These are phyloP conservation scores for Stegophylla sp. DNA, from an alignment of 2,888 invertebrate genomes.

Conservation along the genomic window DNA sequence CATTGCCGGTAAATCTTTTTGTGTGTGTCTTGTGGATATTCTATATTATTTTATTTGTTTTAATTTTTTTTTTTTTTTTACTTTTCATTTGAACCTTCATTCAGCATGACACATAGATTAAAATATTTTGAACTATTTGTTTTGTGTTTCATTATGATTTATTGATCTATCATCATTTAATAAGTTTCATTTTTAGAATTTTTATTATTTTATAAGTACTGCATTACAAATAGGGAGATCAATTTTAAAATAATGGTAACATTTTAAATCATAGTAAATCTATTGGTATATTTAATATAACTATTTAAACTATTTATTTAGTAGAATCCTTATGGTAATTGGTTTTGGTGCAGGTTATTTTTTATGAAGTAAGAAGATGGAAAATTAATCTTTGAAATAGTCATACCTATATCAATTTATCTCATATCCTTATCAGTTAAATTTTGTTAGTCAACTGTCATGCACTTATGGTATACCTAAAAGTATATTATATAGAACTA, in stretches of 20 bases:
- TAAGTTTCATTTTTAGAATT: slow-evolving; percentile 42
- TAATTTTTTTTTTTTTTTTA: slow-evolving; percentile 59
- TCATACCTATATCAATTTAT: neutral
- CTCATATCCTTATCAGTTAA: neutral
- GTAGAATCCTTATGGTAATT: slow-evolving; percentile 39
- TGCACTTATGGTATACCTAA: slow-evolving; percentile 39
- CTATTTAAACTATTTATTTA: slow-evolving; percentile 34
- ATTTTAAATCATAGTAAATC: slow-evolving; percentile 9
- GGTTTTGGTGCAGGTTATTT: slow-evolving; percentile 51
- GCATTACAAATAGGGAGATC: slow-evolving; percentile 13
- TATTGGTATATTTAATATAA: slow-evolving; percentile 14
- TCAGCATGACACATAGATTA: slow-evolving; percentile 58
- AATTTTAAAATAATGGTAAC: neutral
- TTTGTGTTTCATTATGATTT: slow-evolving; percentile 57
- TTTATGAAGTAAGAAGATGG: slow-evolving; percentile 51
- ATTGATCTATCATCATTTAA: slow-evolving; percentile 43
- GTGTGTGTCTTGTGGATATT: slow-evolving; percentile 58
- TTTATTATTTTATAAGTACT: slow-evolving; percentile 48
- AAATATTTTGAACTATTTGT: slow-evolving; percentile 56
- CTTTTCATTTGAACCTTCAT: slow-evolving; percentile 57
- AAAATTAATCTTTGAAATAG: slow-evolving; percentile 39
- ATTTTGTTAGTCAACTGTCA: slow-evolving; percentile 55
- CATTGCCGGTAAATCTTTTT: slow-evolving; percentile 58
- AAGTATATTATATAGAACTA: slow-evolving; percentile 3
- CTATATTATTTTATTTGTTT: slow-evolving; percentile 55